A percentile compares a stretch with the other conserved stretches of the same genome.
Conservation (phyloP, 1,140 invertebrate species). For the Bilobella aurantiaca region DNA sequence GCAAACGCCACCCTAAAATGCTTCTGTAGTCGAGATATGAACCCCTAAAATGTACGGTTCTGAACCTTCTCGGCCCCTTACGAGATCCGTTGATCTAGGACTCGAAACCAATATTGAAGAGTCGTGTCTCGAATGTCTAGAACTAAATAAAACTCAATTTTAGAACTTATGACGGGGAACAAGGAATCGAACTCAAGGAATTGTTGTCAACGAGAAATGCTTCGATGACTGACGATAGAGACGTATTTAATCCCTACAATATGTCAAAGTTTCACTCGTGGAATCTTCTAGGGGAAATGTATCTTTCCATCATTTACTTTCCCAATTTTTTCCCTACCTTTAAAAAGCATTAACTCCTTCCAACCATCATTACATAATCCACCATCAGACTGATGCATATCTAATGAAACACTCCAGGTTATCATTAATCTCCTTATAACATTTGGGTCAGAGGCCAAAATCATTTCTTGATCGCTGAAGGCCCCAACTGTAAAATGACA, state of each 20-base stretch:
- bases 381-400: neutral
- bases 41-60: too few relatives aligned
- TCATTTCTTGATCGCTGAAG: too few relatives aligned
- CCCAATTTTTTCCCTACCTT: neutral
- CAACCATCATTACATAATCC: neutral
- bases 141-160: too few relatives aligned
- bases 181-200: neutral
- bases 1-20: too few relatives aligned
- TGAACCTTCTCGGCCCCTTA: too few relatives aligned
- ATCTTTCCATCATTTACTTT: neutral
- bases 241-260: slow-evolving; percentile 2
- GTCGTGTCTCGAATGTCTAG: too few relatives aligned
- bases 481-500: too few relatives aligned
- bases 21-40: too few relatives aligned
- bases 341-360: neutral
- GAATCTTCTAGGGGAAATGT: neutral
- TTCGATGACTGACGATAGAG: neutral
- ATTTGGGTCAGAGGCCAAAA: neutral
- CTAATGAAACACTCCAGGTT: neutral
- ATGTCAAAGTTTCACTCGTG: neutral
- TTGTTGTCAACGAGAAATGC: neutral
- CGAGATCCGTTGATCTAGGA: too few relatives aligned
- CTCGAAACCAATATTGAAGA: too few relatives aligned
- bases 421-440: neutral
- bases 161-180: too few relatives aligned